Evolutionary conservation across 1,140 invertebrate species (phyloP), one percentile per base, ranked within the genome.

Genomic region (Prorops nasuta): DNA sequence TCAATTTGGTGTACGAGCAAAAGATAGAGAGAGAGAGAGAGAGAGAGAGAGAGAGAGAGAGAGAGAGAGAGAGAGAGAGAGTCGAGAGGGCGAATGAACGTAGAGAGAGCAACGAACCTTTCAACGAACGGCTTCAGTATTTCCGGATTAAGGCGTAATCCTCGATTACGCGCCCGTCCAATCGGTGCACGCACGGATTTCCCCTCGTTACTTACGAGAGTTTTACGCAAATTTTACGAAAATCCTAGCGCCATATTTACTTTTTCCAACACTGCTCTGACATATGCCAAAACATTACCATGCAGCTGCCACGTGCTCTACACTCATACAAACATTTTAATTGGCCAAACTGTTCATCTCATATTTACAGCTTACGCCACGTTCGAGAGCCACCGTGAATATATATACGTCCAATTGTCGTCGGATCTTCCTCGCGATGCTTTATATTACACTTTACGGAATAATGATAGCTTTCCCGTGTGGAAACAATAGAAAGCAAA

Each of bases 131-230:
- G 24, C 50, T 36, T 39, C 21, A 28, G 17, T 52, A 52, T 49
- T 41, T 49, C 14, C 37, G 38, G 45, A 48, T 52, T 52, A 52
- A 48, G 31, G 21, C 16, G 38, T 49, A 52, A 52, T 52, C 38
- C 17, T 19, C 18, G 45, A 52, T 52, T 38, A 42, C 32, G 21
- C 50, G 32, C 15, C 32, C 43, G 44, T 51, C 10, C 43, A 32
- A 47, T 51, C 16, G 22, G 28, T 19, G 36, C 19, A 9, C 28
- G 36, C 16, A 12, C 20, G 20, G 17, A 18, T 19, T 51, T 22
- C 17, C 36, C 12, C 37, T 47, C 44, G 37, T 51, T 51, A 47
- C 28, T 47, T 41, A 22, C 17, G 15, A 21, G 21, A 47, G 22
- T 48, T 52, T 16, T 21, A 14, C 2, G 31, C n/a, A 7, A n/a